Conservation (phyloP, 2,797 vertebrate genomes). For the Mormyrops boulengeri region DNA sequence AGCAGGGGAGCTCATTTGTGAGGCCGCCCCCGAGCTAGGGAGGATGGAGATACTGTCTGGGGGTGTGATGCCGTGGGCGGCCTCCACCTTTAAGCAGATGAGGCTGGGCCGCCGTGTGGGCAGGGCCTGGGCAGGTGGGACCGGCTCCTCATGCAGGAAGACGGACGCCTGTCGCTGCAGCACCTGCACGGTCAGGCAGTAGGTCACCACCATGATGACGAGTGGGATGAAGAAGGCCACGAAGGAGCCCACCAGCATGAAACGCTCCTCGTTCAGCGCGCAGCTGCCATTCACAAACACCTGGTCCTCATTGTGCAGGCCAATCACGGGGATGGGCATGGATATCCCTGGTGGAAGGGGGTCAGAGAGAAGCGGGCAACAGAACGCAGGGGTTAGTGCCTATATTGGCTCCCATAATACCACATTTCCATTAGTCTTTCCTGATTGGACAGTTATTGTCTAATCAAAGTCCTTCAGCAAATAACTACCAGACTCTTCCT, state of each 20-base stretch:
- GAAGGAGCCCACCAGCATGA: conserved; percentile 91
- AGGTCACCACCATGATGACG: conserved; percentile 96
- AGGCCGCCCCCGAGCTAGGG: conserved; percentile 69
- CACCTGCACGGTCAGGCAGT: conserved; percentile 87
- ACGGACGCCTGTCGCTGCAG: conserved; percentile 87
- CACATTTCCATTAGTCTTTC: not conserved
- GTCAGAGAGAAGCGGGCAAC: not conserved
- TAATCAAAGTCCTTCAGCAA: not conserved
- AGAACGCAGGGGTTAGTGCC: not conserved
- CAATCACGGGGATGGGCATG: conserved; percentile 89
- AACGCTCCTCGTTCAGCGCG: conserved; percentile 86
- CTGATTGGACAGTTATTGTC: not conserved
- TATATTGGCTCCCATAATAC: not conserved
- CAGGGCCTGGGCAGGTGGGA: conserved; percentile 38
- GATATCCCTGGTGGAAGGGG: conserved; percentile 71
- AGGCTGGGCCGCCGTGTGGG: conserved; percentile 69
- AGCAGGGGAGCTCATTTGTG: conserved; percentile 75
- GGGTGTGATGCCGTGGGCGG: conserved; percentile 54
- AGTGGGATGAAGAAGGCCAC: conserved; percentile 97
- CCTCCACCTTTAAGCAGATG: conserved; percentile 67
- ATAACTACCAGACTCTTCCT: not conserved
- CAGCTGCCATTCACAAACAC: conserved; percentile 88
- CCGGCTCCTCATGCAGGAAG: conserved; percentile 72
- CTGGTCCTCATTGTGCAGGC: conserved; percentile 82
- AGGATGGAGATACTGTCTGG: conserved; percentile 71